Conservation (phyloP, 2,113 vertebrate species). For the Sciurus niger region DNA sequence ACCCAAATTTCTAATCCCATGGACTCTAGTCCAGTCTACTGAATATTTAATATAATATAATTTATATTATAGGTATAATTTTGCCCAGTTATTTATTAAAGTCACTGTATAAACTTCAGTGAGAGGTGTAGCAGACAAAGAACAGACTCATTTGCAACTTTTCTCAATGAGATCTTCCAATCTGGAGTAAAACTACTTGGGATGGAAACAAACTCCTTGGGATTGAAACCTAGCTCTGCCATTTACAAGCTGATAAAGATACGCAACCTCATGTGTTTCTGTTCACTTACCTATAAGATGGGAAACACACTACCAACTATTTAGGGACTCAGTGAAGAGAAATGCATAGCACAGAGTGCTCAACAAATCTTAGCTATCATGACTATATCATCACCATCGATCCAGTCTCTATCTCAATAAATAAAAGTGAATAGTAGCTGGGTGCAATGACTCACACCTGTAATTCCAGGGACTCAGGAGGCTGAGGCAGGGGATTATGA, state of each 20-base stretch:
- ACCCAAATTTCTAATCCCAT: not conserved
- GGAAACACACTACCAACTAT: not conserved
- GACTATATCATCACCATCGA: not conserved
- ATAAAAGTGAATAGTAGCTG: too few species aligned
- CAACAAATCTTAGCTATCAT: not conserved
- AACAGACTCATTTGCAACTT: not conserved
- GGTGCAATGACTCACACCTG: too few species aligned
- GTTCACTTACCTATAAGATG: not conserved
- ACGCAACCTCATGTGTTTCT: not conserved
- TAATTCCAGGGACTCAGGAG: too few species aligned
- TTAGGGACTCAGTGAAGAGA: not conserved
- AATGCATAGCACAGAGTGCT: not conserved
- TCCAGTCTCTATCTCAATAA: not conserved
- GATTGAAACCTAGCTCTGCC: not conserved
- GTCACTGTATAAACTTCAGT: not conserved
- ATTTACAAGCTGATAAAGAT: not conserved
- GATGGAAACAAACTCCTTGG: not conserved
- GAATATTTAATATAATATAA: not conserved
- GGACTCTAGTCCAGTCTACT: not conserved
- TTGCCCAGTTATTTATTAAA: not conserved
- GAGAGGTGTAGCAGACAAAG: not conserved
- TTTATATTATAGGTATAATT: not conserved
- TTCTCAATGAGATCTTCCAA: not conserved
- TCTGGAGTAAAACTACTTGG: not conserved
- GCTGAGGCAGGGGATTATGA: too few species aligned